Conservation (phyloP, 2,888 invertebrate genomes). For the Mimumesa dahlbomi region DNA sequence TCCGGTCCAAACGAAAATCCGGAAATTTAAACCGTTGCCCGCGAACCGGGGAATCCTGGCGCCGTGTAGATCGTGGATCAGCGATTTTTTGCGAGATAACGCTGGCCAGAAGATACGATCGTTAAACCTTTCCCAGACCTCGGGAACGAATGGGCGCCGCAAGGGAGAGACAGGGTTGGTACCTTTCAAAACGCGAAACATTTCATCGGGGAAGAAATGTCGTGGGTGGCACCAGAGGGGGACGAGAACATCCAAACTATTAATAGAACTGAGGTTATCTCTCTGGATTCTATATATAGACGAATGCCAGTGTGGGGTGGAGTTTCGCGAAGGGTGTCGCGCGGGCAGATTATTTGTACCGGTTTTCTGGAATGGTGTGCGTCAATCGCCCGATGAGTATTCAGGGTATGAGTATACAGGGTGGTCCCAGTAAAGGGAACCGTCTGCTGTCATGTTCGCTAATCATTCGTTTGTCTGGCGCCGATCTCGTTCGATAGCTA, state of each 20-base stretch:
- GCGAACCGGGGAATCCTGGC: too few species aligned
- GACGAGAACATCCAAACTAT: slow-evolving; percentile 58
- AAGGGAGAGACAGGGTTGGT: neutral
- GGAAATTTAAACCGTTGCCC: too few species aligned
- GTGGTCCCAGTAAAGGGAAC: slow-evolving; percentile 16
- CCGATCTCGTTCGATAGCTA: too few species aligned
- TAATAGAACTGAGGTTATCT: slow-evolving; percentile 71
- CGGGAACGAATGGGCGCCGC: neutral
- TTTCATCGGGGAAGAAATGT: slow-evolving; percentile 43
- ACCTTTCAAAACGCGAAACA: slow-evolving; percentile 17
- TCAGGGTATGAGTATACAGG: slow-evolving; percentile 18
- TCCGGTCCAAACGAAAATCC: too few species aligned
- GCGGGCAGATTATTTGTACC: slow-evolving; percentile 69
- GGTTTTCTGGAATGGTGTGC: slow-evolving; percentile 71
- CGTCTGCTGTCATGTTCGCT: too few species aligned
- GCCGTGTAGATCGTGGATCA: slow-evolving; percentile 30
- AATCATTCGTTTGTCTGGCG: too few species aligned
- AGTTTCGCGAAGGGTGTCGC: slow-evolving; percentile 55
- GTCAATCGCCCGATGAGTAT: slow-evolving; percentile 38
- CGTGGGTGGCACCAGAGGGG: slow-evolving; percentile 43
- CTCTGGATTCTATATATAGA: slow-evolving; percentile 70
- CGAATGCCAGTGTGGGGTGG: slow-evolving; percentile 59
- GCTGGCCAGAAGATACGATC: slow-evolving; percentile 25
- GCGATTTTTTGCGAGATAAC: slow-evolving; percentile 35
- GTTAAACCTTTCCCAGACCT: neutral